Evolutionary conservation across 2,113 vertebrate species (phyloP), one percentile per base, ranked within the genome.

Genomic region (Bettongia penicillata): DNA sequence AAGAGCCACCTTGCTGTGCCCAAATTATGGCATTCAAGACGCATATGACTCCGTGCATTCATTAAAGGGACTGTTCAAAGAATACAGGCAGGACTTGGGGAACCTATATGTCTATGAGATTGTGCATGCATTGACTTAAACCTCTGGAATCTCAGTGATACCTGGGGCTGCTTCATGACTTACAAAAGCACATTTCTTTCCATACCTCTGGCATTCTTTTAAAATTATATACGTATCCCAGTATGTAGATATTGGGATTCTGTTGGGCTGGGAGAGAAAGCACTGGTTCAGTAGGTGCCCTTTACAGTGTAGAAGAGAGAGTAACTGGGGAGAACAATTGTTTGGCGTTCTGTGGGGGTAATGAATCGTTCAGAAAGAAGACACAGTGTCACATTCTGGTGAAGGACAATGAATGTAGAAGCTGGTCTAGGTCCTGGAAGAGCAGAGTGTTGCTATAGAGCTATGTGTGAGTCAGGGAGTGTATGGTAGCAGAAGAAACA

Each of bases 1-100:
- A 96, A 92, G 49, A 97, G 91, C 84, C 96, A 26, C 52, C 95
- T 94, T 90, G 51, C 95, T 94, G 94, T 90, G 89, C 68, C 90
- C 48, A 94, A 96, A 97, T 97, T 95, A 90, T 95, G 8, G 0
- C 94, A 57, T 91, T 26, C 90, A 91, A 61, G 77, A n/a, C 84
- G 52, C 10, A 26, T 2, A 84, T 95, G 97, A 95, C 92, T 91
- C 95, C 48, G 26, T 95, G 90, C 53, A 93, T 93, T 95, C 93
- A 84, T 94, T 92, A 92, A 97, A 97, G 94, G 55, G 51, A 51
- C 9, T 51, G 43, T 95, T 96, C 91, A 91, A 52, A 90, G 93
- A 95, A 95, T 90, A 90, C 77, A 97, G 52, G 51, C 26, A 37
- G 92, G 96, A 53, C 50, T 55, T 93, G 91, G 68, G 68, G 68